Evolutionary conservation across 2,113 vertebrate genomes (phyloP).

Genomic region (Myotis lucifugus): DNA sequence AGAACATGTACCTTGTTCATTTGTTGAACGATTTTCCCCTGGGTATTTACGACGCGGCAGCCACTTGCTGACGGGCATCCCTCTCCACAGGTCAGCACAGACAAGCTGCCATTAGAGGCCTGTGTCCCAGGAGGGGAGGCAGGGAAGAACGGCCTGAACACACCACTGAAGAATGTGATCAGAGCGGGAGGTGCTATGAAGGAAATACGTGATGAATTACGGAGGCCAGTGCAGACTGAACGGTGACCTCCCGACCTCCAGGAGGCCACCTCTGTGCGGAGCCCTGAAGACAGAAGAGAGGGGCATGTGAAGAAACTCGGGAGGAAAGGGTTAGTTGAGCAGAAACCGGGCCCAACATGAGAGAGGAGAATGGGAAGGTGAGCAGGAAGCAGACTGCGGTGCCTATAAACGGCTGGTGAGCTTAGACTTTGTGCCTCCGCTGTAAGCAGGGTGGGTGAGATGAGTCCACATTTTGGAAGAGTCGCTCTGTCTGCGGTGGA

Average conservation of each 20-base stretch:
- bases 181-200: neutral
- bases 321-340: neutral
- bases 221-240: neutral
- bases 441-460: neutral
- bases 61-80: neutral
- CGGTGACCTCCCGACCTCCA: neutral
- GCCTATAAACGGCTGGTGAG: fast-evolving
- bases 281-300: neutral
- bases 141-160: neutral
- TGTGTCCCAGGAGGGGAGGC: neutral
- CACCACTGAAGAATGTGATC: neutral
- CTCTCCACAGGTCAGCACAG: neutral
- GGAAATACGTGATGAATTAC: neutral
- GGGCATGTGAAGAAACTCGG: neutral
- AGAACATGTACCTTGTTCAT: neutral
- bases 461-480: neutral
- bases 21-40: neutral
- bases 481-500: neutral
- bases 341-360: neutral
- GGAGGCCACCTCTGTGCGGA: neutral
- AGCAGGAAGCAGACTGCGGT: neutral
- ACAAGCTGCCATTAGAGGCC: neutral
- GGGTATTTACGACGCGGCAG: neutral
- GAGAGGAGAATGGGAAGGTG: neutral
- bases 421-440: neutral